phyloP scores from a whole-genome alignment of 2,113 vertebrate genomes.

The Arenaria interpres region DNA sequence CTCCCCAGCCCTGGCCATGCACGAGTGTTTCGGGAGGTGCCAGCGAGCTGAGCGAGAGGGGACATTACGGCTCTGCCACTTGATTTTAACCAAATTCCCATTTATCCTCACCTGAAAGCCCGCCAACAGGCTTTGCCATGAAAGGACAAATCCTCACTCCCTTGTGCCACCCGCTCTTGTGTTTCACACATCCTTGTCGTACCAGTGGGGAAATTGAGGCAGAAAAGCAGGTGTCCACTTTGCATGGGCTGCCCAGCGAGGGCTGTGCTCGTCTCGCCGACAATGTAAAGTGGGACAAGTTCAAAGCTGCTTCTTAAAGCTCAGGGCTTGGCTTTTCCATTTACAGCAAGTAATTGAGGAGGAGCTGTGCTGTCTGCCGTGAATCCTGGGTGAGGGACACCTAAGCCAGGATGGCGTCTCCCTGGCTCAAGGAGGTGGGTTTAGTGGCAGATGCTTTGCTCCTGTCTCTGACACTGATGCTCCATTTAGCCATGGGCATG shows the following conservation, averaged over 20 bases:
- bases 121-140: not conserved
- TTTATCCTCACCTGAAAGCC: not conserved
- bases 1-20: not conserved
- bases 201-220: slow-evolving; percentile 15
- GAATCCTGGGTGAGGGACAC: not conserved
- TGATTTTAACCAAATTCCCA: not conserved
- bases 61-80: not conserved
- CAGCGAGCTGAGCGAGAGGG: rapidly evolving
- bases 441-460: not conserved
- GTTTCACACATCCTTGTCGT: not conserved
- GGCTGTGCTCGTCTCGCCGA: not conserved
- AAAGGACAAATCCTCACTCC: not conserved
- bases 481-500: rapidly evolving
- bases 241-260: not conserved
- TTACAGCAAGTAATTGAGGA: not conserved
- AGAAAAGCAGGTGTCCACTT: not conserved
- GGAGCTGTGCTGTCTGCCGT: not conserved
- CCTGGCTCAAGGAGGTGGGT: not conserved
- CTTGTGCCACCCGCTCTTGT: rapidly evolving
- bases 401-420: rapidly evolving
- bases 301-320: not conserved
- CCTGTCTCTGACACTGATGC: rapidly evolving
- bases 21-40: rapidly evolving
- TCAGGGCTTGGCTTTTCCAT: not conserved
- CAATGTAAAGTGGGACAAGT: not conserved